phyloP scores from a whole-genome alignment of 2,113 vertebrate genomes.

The Eidolon helvum region DNA sequence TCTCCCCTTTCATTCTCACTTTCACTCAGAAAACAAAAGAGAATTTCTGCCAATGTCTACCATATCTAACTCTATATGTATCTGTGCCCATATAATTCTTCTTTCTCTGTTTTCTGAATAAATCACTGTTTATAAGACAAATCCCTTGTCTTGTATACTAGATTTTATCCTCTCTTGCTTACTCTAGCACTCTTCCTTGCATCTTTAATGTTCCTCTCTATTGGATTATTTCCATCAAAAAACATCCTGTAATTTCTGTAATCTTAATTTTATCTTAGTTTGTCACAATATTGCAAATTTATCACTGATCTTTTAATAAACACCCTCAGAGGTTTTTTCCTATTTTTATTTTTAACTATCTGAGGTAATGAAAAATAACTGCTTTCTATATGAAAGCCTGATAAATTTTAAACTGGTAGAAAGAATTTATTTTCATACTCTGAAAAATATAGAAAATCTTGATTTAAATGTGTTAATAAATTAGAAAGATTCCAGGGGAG shows the following conservation, averaged over 20 bases:
- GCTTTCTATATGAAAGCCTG: neutral
- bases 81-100: neutral
- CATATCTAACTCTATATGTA: neutral
- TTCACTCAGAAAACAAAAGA: neutral
- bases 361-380: neutral
- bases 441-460: conserved; percentile 17
- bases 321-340: neutral
- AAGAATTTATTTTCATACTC: neutral
- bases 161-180: neutral
- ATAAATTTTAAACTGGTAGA: conserved; percentile 20
- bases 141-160: neutral
- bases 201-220: neutral
- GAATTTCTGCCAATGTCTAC: neutral
- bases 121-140: neutral
- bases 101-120: neutral
- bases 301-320: neutral
- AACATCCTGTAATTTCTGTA: neutral
- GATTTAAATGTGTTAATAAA: neutral
- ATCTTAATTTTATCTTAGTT: neutral
- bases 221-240: neutral
- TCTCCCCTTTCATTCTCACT: neutral
- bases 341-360: neutral
- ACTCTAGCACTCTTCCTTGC: neutral
- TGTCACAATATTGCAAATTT: neutral
- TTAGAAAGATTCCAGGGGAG: neutral